phyloP scores from a whole-genome alignment of 2,113 vertebrate genomes.

The Girardinichthys multiradiatus region DNA sequence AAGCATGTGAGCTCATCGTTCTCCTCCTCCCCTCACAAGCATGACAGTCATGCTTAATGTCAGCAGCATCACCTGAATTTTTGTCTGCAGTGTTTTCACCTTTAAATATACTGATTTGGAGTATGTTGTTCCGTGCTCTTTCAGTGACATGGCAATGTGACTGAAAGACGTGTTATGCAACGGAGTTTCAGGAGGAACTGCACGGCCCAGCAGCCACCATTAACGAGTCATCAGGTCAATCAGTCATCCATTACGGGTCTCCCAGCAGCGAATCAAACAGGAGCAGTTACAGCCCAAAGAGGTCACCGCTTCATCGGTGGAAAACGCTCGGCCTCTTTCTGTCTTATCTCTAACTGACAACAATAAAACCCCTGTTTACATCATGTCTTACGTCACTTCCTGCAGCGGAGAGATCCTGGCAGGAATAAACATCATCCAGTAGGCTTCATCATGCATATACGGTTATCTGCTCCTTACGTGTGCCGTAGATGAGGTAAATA shows the following conservation, averaged over 20 bases:
- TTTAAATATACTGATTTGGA: not conserved
- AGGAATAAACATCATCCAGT: not conserved
- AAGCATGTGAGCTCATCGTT: constrained; percentile 17
- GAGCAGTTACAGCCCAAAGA: not conserved
- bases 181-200: constrained; percentile 21
- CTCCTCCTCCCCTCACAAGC: constrained; percentile 16
- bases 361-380: constrained; percentile 16
- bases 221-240: not conserved
- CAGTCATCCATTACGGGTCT: not conserved
- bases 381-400: constrained; percentile 29
- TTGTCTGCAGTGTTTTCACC: not conserved
- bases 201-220: constrained; percentile 6
- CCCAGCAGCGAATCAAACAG: not conserved
- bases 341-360: not conserved
- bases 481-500: not conserved
- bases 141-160: not conserved
- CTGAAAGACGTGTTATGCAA: not conserved
- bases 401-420: constrained; percentile 1
- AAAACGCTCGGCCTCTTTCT: constrained; percentile 4
- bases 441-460: not conserved
- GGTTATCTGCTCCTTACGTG: not conserved
- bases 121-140: no score
- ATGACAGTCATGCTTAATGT: constrained; percentile 8
- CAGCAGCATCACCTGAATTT: not conserved
- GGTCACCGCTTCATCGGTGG: not conserved